Percentiles rank a stretch among this genome's conserved stretches.
phyloP scores from a whole-genome alignment of 2,888 invertebrate species.

The Xestia sexstrigata region DNA sequence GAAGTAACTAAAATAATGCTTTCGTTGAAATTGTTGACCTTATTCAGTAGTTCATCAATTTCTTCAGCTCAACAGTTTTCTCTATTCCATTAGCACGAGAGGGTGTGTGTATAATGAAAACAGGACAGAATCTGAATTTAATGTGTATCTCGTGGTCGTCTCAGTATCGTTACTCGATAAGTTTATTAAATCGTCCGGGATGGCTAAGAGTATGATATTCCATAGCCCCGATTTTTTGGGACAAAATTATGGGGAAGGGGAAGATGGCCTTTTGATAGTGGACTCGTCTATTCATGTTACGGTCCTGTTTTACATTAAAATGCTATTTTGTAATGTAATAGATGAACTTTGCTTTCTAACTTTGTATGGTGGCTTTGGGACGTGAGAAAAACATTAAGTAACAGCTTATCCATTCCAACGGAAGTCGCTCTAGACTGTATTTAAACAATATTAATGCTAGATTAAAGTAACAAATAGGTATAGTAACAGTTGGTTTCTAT shows the following conservation, averaged over 20 bases:
- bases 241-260: constrained; percentile 57
- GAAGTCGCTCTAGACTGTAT: neutral
- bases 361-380: constrained; percentile 28
- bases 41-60: neutral
- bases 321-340: constrained; percentile 36
- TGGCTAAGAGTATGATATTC: constrained; percentile 65
- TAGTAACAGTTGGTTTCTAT: neutral
- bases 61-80: constrained; percentile 64
- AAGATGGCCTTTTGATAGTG: constrained; percentile 29
- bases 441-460: constrained; percentile 3
- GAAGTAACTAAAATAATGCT: neutral
- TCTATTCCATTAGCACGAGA: constrained; percentile 71
- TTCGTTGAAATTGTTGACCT: too few relatives aligned
- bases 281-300: constrained; percentile 31
- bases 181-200: constrained; percentile 72
- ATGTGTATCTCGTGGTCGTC: constrained; percentile 75
- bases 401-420: constrained; percentile 3
- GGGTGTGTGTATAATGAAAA: constrained; percentile 82
- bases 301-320: constrained; percentile 49
- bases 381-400: constrained; percentile 24
- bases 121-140: constrained; percentile 82
- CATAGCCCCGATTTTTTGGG: constrained; percentile 69
- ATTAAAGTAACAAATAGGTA: neutral
- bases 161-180: constrained; percentile 79
- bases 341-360: constrained; percentile 31